Conservation (phyloP, 2,113 vertebrate genomes). For the Esox niger region DNA sequence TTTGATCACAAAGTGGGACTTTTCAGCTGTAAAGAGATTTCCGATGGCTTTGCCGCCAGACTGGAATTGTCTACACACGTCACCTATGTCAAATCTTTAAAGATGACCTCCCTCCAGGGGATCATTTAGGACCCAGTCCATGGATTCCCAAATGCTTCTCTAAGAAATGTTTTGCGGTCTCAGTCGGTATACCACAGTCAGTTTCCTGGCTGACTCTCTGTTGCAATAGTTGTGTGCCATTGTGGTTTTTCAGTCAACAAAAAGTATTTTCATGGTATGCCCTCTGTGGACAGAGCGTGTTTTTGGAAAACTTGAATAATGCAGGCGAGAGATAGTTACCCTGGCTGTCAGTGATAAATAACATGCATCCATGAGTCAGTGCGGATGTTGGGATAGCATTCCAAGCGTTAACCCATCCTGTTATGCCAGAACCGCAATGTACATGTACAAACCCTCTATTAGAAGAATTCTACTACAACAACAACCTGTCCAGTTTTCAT, state of each 20-base stretch:
- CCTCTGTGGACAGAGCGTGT: conserved; percentile 15
- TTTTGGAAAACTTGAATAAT: conserved; percentile 23
- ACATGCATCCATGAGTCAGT: neutral
- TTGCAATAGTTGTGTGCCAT: conserved; percentile 13
- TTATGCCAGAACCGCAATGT: neutral
- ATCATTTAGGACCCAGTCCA: neutral
- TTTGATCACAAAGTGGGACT: too few species aligned
- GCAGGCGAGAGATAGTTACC: conserved; percentile 10
- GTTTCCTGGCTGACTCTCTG: too few species aligned
- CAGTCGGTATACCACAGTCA: too few species aligned
- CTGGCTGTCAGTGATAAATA: conserved; percentile 12
- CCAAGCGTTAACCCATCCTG: too few species aligned
- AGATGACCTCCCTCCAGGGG: neutral
- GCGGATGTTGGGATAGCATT: neutral
- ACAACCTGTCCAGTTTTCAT: neutral
- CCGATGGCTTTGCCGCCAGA: too few species aligned
- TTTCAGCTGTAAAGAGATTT: too few species aligned
- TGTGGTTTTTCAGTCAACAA: conserved; percentile 29
- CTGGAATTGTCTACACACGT: neutral
- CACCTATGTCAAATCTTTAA: conserved; percentile 1
- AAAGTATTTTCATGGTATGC: conserved; percentile 7
- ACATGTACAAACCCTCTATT: neutral
- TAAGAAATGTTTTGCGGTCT: too few species aligned
- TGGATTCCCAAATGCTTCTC: too few species aligned
- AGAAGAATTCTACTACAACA: neutral